Conservation (phyloP, 1,140 invertebrate genomes). For the Aphidius ervi region DNA sequence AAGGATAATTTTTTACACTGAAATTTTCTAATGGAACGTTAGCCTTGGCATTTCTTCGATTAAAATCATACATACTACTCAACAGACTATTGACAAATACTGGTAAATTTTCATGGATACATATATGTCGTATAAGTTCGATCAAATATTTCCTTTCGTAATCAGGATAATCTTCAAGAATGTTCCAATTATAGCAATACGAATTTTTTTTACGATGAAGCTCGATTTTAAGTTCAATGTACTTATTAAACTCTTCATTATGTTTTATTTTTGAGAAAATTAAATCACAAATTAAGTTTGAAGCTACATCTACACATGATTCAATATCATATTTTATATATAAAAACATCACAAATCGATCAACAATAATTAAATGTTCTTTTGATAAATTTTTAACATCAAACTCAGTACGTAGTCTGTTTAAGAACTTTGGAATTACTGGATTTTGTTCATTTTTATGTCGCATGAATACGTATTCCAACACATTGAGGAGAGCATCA, state of each 20-base stretch:
- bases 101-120: conserved; percentile 6
- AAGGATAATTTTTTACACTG: too few species aligned
- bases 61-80: too few species aligned
- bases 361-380: conserved; percentile 25
- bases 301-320: conserved; percentile 17
- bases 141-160: conserved; percentile 32
- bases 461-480: conserved; percentile 31
- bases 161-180: conserved; percentile 25
- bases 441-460: conserved; percentile 35
- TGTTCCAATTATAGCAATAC: conserved; percentile 20
- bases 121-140: conserved; percentile 9
- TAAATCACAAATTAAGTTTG: conserved; percentile 24
- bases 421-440: conserved; percentile 22
- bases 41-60: too few species aligned
- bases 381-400: conserved; percentile 17
- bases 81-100: not conserved
- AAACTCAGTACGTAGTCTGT: conserved; percentile 19
- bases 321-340: conserved; percentile 23
- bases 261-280: conserved; percentile 21
- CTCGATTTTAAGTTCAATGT: conserved; percentile 21
- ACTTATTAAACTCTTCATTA: conserved; percentile 11
- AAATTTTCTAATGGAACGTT: too few species aligned
- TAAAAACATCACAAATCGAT: conserved; percentile 26
- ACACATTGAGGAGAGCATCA: conserved; percentile 26
- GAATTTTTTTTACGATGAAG: fast-evolving